Evolutionary conservation across 1,140 invertebrate species (phyloP).

Genomic region (Hyles euphorbiae): DNA sequence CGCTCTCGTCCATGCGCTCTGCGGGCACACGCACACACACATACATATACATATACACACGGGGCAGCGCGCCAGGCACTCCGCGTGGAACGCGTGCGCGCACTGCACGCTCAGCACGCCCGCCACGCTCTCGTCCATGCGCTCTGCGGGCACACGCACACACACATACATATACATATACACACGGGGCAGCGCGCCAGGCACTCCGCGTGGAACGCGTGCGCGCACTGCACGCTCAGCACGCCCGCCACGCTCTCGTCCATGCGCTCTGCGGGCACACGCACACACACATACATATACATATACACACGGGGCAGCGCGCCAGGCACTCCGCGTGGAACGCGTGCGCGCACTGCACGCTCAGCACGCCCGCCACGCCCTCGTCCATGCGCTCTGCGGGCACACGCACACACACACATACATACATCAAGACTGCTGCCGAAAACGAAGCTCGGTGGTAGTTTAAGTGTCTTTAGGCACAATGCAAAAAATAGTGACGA

Average conservation of each 20-base stretch:
- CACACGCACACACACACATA: neutral
- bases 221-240: constrained; percentile 98
- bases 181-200: constrained; percentile 89
- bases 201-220: constrained; percentile 97
- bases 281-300: neutral
- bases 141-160: constrained; percentile 86
- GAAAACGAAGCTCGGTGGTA: no score
- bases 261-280: constrained; percentile 93
- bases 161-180: neutral
- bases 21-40: constrained; percentile 67
- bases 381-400: constrained; percentile 97
- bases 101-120: constrained; percentile 98
- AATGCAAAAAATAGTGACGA: no score
- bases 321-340: constrained; percentile 97
- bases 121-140: constrained; percentile 98
- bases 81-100: constrained; percentile 98
- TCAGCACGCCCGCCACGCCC: constrained; percentile 96
- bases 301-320: constrained; percentile 82
- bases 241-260: constrained; percentile 98
- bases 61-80: constrained; percentile 96
- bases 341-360: constrained; percentile 98
- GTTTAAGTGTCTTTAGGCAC: no score
- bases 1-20: constrained; percentile 98
- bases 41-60: neutral
- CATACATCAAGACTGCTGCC: no score